Percentiles rank a stretch among this genome's conserved stretches.
These are phyloP conservation scores for Pachyramphus minor DNA, from an alignment of 2,113 vertebrate species.

Conservation along the genomic window DNA sequence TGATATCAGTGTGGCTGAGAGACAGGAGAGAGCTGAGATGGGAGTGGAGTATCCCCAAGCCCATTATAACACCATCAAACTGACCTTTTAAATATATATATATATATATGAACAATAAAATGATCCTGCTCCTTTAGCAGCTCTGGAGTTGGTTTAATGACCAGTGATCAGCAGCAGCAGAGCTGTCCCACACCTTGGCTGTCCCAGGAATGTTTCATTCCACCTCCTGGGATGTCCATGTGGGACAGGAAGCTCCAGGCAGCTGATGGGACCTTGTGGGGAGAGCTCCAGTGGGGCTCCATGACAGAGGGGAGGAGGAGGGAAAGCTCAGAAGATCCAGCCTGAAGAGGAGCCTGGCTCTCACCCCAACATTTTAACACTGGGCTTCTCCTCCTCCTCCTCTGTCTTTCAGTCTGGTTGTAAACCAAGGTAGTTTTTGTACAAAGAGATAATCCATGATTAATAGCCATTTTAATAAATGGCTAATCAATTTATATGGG, in stretches of 20 bases:
- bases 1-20: background rate
- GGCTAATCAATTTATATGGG: constrained; percentile 43
- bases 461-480: constrained; percentile 19
- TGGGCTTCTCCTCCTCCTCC: background rate
- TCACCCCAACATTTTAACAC: background rate
- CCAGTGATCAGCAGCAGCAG: fast-evolving
- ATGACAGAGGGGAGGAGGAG: background rate
- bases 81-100: background rate
- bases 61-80: background rate
- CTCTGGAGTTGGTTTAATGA: background rate
- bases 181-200: fast-evolving
- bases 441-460: background rate
- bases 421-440: background rate
- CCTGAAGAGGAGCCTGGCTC: background rate
- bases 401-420: background rate
- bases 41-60: background rate
- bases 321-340: background rate
- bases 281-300: background rate
- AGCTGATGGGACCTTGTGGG: background rate
- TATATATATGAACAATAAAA: background rate
- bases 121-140: background rate
- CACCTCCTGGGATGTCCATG: fast-evolving
- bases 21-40: background rate
- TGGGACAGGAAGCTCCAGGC: background rate
- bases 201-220: background rate